phyloP scores from a whole-genome alignment of 2,888 invertebrate genomes.

The Noctua janthe region DNA sequence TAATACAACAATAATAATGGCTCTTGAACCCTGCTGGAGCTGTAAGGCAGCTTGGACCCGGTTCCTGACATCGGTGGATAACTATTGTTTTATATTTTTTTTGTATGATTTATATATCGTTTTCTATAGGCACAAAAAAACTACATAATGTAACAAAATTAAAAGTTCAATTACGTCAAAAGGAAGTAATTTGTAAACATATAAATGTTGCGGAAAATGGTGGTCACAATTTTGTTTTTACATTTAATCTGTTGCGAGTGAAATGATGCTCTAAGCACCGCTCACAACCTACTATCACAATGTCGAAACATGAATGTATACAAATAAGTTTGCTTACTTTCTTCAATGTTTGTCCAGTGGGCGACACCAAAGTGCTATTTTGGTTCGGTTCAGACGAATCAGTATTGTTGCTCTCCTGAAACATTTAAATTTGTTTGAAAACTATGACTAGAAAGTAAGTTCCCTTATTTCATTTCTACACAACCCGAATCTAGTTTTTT shows the following conservation, averaged over 20 bases:
- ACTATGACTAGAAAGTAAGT: background rate
- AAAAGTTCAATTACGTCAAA: background rate
- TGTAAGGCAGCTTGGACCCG: background rate
- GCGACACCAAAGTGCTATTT: slow-evolving; percentile 76
- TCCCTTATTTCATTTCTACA: background rate
- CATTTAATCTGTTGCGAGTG: too few relatives aligned
- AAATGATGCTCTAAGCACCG: too few relatives aligned
- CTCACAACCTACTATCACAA: background rate
- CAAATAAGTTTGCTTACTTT: slow-evolving; percentile 74
- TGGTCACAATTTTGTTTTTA: background rate
- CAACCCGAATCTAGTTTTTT: background rate
- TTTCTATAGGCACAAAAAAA: background rate
- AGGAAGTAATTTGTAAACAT: too few relatives aligned
- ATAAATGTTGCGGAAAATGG: background rate
- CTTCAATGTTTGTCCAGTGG: slow-evolving; percentile 84
- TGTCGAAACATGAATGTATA: background rate
- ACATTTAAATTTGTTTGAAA: slow-evolving; percentile 9
- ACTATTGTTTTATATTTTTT: too few relatives aligned
- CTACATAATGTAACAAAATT: background rate
- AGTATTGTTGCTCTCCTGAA: slow-evolving; percentile 56
- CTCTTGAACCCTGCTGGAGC: background rate
- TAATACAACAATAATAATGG: background rate
- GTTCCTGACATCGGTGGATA: too few relatives aligned
- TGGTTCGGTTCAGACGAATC: slow-evolving; percentile 49
- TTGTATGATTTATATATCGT: too few relatives aligned